Conservation (phyloP, 2,888 invertebrate species). For the Tupiocoris notatus region DNA sequence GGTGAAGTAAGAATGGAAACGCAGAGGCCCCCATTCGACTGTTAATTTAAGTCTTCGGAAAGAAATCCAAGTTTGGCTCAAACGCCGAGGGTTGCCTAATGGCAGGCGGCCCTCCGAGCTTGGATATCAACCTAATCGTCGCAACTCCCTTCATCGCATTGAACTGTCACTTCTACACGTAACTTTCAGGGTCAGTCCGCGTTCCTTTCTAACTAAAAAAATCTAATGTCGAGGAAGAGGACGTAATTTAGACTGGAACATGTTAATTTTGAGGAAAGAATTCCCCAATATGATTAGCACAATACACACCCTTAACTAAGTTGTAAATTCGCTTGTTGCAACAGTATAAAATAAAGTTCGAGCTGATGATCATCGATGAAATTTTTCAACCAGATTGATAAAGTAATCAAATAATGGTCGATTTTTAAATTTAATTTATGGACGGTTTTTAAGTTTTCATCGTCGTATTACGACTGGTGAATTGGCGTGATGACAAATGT, state of each 20-base stretch:
- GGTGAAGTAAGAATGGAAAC: conserved; percentile 24
- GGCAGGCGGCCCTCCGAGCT: conserved; percentile 9
- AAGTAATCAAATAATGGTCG: no score
- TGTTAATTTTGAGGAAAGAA: neutral
- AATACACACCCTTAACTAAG: no score
- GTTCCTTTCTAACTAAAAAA: conserved; percentile 23
- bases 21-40: conserved; percentile 6
- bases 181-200: conserved; percentile 15
- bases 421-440: no score
- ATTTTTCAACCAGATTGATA: no score
- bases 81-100: conserved; percentile 5
- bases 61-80: conserved; percentile 31
- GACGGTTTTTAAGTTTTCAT: no score
- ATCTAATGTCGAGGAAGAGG: neutral
- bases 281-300: neutral
- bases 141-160: conserved; percentile 16
- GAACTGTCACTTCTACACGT: conserved; percentile 14
- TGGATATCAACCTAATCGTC: conserved; percentile 3
- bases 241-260: neutral
- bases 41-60: conserved; percentile 28
- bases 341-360: no score
- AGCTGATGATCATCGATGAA: no score
- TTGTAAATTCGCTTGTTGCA: no score
- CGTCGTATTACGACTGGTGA: no score
- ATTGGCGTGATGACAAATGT: no score